These are phyloP conservation scores for Isotomurus palustris DNA, from an alignment of 2,888 invertebrate species.

Conservation along the genomic window DNA sequence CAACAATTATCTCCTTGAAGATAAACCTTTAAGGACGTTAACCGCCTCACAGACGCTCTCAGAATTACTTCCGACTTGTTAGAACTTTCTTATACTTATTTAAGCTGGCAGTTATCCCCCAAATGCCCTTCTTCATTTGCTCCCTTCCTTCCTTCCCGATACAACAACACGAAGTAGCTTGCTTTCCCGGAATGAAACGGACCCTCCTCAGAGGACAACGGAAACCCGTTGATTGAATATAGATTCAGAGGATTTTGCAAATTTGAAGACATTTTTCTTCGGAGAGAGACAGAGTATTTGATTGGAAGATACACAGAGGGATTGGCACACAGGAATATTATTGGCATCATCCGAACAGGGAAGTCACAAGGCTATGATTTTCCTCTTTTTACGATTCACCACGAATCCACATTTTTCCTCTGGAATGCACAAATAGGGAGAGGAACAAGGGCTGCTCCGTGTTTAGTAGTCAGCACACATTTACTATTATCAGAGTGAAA, in stretches of 20 bases:
- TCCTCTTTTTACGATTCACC: constrained; percentile 9
- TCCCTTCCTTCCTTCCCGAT: background rate
- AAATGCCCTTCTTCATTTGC: background rate
- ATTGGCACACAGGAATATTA: no score
- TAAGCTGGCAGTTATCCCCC: no score
- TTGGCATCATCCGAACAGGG: no score
- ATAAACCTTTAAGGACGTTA: constrained; percentile 12
- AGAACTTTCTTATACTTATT: constrained; percentile 2
- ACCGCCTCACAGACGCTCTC: constrained; percentile 4
- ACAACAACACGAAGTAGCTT: no score
- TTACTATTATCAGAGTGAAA: constrained; percentile 24
- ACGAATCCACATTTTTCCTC: constrained; percentile 14
- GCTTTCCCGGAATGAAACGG: no score
- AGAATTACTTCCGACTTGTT: constrained; percentile 6
- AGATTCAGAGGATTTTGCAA: no score
- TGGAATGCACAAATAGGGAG: background rate
- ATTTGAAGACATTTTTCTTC: no score
- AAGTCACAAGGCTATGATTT: no score
- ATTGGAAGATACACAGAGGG: no score
- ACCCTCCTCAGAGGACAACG: no score
- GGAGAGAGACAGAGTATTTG: no score
- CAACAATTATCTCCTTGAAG: constrained; percentile 17
- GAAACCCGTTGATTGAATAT: no score
- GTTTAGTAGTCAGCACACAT: constrained; percentile 20
- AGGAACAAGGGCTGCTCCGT: background rate